These are phyloP conservation scores for Echiichthys vipera DNA, from an alignment of 2,797 vertebrate species.

Conservation along the genomic window DNA sequence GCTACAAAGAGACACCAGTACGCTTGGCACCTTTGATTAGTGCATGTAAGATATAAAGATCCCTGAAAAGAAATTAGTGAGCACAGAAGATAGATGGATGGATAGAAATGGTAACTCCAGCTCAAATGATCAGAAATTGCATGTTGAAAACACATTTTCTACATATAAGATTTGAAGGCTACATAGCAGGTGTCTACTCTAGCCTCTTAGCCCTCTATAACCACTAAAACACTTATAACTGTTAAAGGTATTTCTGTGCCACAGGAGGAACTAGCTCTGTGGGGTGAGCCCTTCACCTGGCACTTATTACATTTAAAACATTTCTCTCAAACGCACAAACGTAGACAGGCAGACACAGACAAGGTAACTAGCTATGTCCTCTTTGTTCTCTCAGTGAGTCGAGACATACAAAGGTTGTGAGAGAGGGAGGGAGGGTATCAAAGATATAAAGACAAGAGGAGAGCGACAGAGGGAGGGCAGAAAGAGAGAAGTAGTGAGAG, in stretches of 20 bases:
- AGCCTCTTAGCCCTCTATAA: conserved; percentile 7
- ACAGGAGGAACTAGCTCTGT: not conserved
- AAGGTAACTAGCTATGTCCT: conserved; percentile 49
- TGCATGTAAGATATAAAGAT: not conserved
- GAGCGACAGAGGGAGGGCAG: conserved; percentile 11
- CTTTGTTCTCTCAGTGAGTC: conserved; percentile 72
- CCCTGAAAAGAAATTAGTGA: not conserved
- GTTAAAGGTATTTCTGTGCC: conserved; percentile 26
- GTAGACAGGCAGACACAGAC: conserved; percentile 20
- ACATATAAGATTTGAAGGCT: too few relatives aligned
- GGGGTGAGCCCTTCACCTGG: not conserved
- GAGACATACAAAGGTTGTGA: conserved; percentile 41
- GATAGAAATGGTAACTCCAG: not conserved
- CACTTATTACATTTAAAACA: conserved; percentile 19
- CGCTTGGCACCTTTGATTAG: not conserved
- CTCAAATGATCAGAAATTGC: not conserved
- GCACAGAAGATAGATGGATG: not conserved
- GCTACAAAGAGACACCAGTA: not conserved
- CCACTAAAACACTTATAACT: conserved; percentile 31
- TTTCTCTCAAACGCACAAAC: conserved; percentile 2
- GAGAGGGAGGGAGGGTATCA: conserved; percentile 42
- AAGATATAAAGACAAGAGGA: conserved; percentile 54
- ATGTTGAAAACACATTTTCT: not conserved
- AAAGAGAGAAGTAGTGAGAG: conserved; percentile 42
- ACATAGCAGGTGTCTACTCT: not conserved